Base-by-base conservation (phyloP, 2,888 invertebrate species). In the Melanargia galathea region DNA sequence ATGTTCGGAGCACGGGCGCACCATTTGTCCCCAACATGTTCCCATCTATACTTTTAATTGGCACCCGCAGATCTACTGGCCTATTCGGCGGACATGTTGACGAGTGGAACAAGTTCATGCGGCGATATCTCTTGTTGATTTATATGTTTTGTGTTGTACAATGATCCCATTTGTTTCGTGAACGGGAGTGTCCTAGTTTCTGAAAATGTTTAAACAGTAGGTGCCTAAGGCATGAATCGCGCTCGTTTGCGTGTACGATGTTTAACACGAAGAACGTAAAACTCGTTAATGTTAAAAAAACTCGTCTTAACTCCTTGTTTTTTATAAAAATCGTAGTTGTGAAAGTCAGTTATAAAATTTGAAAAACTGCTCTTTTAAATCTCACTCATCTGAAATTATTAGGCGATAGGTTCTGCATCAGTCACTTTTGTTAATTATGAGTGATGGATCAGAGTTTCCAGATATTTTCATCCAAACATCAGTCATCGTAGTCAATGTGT, bases 21-120 rank as follows among this genome's bases (percentile, higher is more conserved):
- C 77, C 79, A 85, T 86, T 82, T 80, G 81, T 87, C 76, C 77
- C 72, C 76, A 74, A 77, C 83, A 82, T 80, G 83, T 80, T 79
- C 78, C 85, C 83, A 84, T 89, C 84, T 81, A 85, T 86, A 87
- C 80, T 84, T 87, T 87, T 88, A 89, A 90, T 90, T 89, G 90
- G 84, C 82, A 80, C 78, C 71, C 69, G 75, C 86, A 85, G 83
- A 88, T 88, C 82, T 78, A 78, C 76, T 67, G 66, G 81, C 78
- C 77, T 78, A 78, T 79, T 81, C 81, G 75, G 66, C 76, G 78
- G 82, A 81, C 81, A 81, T 75, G 81, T 78, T 80, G 78, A 80
- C 78, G 79, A 78, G 75, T 81, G 79, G 79, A 70, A 71, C 81
- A 81, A 80, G 79, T 75, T 71, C 66, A 69, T 67, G 67, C 49